Evolutionary conservation across 2,888 invertebrate species (phyloP), one percentile per base, ranked within the genome.

Genomic region (Plagodis dolabraria): DNA sequence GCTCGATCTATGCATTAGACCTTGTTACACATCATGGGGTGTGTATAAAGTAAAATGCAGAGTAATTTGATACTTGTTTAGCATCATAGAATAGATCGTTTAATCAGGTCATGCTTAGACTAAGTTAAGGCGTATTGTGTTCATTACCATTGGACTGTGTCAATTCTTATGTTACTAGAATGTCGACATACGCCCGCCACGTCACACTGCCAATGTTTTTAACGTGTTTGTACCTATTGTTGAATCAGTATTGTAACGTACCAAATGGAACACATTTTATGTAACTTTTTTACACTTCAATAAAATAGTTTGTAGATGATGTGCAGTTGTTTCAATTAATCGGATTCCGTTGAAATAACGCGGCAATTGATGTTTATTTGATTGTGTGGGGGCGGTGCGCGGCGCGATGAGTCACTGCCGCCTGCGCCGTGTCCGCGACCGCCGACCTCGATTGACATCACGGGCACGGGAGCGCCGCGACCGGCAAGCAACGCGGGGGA

Each of bases 101-200:
- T 83, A 69, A 71, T 82, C 83, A 79, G 48, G 71, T 63, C 51
- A 65, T 60, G 59, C 53, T 58, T 69, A 71, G 66, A 65, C 68
- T 79, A 74, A 73, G 77, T 82, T 80, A 79, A 22, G 79, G 76
- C 75, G 79, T 88, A 87, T 85, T 88, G 81, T 86, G 85, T 88
- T 89, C 81, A 81, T 85, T 87, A 78, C 74, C 83, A 89, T 80
- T 88, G 92, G 94, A 94, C 93, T 94, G 94, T 93, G 94, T 94
- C 94, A 93, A 93, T 94, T 94, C 94, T 94, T 93, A 88, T 93
- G 82, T 86, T 92, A 88, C 93, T 94, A 94, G 94, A 94, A 94
- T 94, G 84, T 93, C 86, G 92, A 93, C 94, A 94, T 94, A 92
- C 82, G 92, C 83, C 92, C 91, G 82, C 86, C 89, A 86, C 86